A percentile compares a stretch with the other conserved stretches of the same genome.
Evolutionary conservation across 2,888 invertebrate species (phyloP).

Genomic region (Trachelus stipa): DNA sequence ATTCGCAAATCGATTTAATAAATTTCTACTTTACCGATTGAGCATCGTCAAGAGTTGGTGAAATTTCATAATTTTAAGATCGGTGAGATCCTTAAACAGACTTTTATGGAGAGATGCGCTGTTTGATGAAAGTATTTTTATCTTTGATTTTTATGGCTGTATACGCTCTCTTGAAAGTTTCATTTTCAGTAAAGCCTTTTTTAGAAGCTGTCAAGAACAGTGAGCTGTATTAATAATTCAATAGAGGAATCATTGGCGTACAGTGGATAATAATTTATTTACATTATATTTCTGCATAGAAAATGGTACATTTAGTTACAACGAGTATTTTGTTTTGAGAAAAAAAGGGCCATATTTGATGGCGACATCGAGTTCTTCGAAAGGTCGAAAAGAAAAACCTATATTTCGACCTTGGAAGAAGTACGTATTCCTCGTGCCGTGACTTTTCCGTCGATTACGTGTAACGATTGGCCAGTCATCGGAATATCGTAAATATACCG

Average conservation of each 20-base stretch:
- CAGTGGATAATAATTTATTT: conserved; percentile 18
- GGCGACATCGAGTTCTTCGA: conserved; percentile 11
- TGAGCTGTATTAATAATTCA: neutral
- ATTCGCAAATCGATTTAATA: neutral
- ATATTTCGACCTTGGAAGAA: conserved; percentile 7
- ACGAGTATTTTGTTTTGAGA: conserved; percentile 18
- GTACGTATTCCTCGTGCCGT: neutral
- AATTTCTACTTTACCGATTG: neutral
- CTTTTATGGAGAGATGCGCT: neutral
- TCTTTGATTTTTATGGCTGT: neutral
- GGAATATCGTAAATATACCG: neutral
- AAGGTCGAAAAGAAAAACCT: conserved; percentile 10
- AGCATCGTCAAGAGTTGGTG: neutral
- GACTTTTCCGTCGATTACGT: neutral
- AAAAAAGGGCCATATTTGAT: conserved; percentile 3
- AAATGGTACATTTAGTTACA: conserved; percentile 23
- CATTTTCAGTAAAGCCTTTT: neutral
- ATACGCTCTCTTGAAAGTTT: neutral
- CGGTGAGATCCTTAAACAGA: neutral
- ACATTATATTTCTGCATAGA: conserved; percentile 17
- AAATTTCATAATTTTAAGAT: neutral
- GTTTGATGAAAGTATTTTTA: neutral
- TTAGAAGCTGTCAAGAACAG: neutral
- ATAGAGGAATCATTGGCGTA: neutral
- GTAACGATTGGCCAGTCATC: neutral